A percentile compares a stretch with the other conserved stretches of the same genome.
phyloP scores from a whole-genome alignment of 2,113 vertebrate genomes.

The Mobula birostris region DNA sequence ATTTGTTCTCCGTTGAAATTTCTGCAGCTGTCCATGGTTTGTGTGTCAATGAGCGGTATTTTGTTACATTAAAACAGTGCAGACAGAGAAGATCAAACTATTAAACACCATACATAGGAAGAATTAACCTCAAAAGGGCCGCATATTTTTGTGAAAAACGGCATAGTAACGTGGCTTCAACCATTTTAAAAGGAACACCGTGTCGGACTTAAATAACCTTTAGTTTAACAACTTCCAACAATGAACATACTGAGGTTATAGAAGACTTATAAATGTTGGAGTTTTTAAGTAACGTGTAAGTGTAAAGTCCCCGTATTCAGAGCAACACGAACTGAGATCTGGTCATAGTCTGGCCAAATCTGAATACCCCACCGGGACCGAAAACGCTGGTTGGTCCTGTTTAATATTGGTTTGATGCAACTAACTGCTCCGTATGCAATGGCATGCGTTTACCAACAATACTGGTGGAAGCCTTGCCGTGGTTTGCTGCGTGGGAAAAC shows the following conservation, averaged over 20 bases:
- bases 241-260: not conserved
- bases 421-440: not conserved
- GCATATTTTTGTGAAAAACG: not conserved
- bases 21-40: not conserved
- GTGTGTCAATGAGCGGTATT: not conserved
- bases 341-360: not conserved
- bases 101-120: not conserved
- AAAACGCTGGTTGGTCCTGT: not conserved
- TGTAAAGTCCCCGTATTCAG: not conserved
- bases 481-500: not conserved
- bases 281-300: not conserved
- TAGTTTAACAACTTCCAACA: not conserved
- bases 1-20: constrained; percentile 31
- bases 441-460: not conserved
- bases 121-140: not conserved
- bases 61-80: not conserved
- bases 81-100: constrained; percentile 3
- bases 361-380: not conserved
- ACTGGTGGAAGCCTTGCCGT: not conserved
- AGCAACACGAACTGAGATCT: not conserved
- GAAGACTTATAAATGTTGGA: not conserved
- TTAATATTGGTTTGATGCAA: not conserved
- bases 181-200: not conserved
- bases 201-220: not conserved
- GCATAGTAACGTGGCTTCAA: not conserved